A percentile compares a stretch with the other conserved stretches of the same genome.
These are phyloP conservation scores for Aproaerema taeniolella DNA, from an alignment of 2,888 invertebrate species.

Conservation along the genomic window DNA sequence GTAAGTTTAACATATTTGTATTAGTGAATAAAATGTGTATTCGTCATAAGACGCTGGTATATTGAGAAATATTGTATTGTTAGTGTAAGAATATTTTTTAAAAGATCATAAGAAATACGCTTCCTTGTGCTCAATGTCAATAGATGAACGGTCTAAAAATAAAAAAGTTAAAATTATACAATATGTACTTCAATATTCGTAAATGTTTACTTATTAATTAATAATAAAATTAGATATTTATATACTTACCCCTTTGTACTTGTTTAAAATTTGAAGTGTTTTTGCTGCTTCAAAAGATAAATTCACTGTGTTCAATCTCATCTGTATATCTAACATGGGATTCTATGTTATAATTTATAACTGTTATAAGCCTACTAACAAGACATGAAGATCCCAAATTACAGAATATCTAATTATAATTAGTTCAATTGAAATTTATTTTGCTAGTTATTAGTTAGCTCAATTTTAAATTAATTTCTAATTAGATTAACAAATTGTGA, in stretches of 20 bases:
- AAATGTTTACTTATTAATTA: slow-evolving; percentile 21
- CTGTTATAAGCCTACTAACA: slow-evolving; percentile 40
- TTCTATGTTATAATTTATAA: too few relatives aligned
- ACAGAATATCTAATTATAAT: slow-evolving; percentile 26
- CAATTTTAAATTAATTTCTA: slow-evolving; percentile 39
- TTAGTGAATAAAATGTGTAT: slow-evolving; percentile 44
- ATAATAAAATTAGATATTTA: slow-evolving; percentile 16
- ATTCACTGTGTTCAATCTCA: slow-evolving; percentile 62
- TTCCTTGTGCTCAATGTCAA: slow-evolving; percentile 72
- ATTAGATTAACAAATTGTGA: slow-evolving; percentile 19
- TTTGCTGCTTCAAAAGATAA: slow-evolving; percentile 37
- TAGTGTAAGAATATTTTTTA: slow-evolving; percentile 40
- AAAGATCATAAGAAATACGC: slow-evolving; percentile 49
- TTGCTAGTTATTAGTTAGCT: slow-evolving; percentile 47
- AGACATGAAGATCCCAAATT: slow-evolving; percentile 28
- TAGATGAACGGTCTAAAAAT: slow-evolving; percentile 62
- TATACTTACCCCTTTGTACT: slow-evolving; percentile 29
- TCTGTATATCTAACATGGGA: too few relatives aligned
- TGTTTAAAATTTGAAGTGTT: slow-evolving; percentile 28
- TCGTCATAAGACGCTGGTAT: slow-evolving; percentile 72
- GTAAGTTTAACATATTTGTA: slow-evolving; percentile 56
- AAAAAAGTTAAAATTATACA: slow-evolving; percentile 23
- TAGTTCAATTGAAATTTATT: slow-evolving; percentile 31
- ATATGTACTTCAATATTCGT: slow-evolving; percentile 26
- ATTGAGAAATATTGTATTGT: slow-evolving; percentile 36